Base-by-base conservation (phyloP, 2,797 vertebrate species). In the Tympanoctomys barrerae region DNA sequence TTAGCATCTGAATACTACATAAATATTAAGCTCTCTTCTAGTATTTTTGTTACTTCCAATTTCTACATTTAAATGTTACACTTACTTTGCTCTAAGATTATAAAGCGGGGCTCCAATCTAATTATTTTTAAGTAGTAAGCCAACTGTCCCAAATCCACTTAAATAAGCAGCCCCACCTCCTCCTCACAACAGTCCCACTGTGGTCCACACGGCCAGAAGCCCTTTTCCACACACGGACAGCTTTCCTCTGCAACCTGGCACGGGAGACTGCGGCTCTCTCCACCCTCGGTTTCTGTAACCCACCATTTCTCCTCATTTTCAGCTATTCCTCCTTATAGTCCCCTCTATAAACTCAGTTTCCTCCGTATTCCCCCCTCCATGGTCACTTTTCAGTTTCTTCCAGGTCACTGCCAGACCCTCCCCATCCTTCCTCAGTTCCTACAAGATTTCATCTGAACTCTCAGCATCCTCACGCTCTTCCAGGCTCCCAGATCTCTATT, bases 21-120 rank as follows among this genome's bases (percentile, higher is more conserved):
- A 95, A 89, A 84, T 59, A 71, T 13, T 57, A 66, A 77, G 36
- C 57, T 16, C 84, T 87, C 94, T 89, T 68, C 46, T 81, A 95
- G 52, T 87, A 36, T 91, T 89, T 87, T 91, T 85, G 59, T 66
- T 36, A 68, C 61, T 93, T 86, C 79, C 24, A 84, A 52, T 57
- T 86, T 85, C 75, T 91, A 83, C 28, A 78, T 83, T 90, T 95
- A 73, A 86, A 71, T 89, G 93, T 94, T 87, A 75, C 11, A 83
- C 52, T 91, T 87, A 78, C n/a, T 86, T 64, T 90, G 39, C 21
- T 14, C 26, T 33, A 36, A 83, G 79, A 21, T 16, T 12, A 28
- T 19, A 70, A 79, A 75, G 31, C 16, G 82, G 4, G 46, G 24
- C 61, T 31, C 42, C 66, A 70, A 49, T 22, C 57, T 91, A 81